These are phyloP conservation scores for Mycetomoellerius zeteki DNA, from an alignment of 1,140 invertebrate genomes.

Conservation along the genomic window DNA sequence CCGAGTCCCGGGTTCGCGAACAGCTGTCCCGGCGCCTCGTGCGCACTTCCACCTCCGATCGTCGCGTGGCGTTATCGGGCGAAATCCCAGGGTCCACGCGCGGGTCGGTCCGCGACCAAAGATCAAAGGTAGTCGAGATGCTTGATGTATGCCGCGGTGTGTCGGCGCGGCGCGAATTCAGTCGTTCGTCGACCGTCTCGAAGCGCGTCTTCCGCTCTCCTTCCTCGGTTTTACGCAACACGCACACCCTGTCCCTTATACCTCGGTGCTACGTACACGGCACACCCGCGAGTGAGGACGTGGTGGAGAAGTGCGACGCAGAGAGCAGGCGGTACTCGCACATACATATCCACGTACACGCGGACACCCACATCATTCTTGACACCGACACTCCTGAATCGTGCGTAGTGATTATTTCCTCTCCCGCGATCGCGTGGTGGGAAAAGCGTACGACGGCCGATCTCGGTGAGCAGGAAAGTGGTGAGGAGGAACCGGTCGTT, in stretches of 20 bases:
- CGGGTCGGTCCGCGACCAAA: conserved; percentile 67
- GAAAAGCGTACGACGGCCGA: conserved; percentile 63
- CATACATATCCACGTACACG: not conserved
- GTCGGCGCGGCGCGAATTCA: conserved; percentile 57
- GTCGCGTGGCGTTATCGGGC: conserved; percentile 24
- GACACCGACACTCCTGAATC: conserved; percentile 69
- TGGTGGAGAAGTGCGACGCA: not conserved
- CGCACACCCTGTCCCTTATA: not conserved
- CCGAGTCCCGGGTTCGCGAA: conserved; percentile 5
- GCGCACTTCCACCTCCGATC: not conserved
- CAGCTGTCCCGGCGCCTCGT: conserved; percentile 49
- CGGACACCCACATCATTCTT: conserved; percentile 61
- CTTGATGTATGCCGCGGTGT: not conserved
- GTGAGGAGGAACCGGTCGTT: not conserved
- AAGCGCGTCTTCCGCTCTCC: conserved; percentile 19
- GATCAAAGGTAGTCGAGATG: conserved; percentile 71
- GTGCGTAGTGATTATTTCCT: conserved; percentile 74
- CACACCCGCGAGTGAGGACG: not conserved
- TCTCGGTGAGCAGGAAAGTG: conserved; percentile 39
- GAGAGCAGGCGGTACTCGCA: not conserved
- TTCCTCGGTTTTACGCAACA: conserved; percentile 21
- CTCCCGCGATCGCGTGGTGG: conserved; percentile 57
- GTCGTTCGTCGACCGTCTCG: conserved; percentile 68
- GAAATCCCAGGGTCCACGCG: conserved; percentile 11
- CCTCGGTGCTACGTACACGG: conserved; percentile 1